Percentiles rank a stretch among this genome's conserved stretches.
phyloP scores from a whole-genome alignment of 1,140 invertebrate genomes.

The Philaenus spumarius region DNA sequence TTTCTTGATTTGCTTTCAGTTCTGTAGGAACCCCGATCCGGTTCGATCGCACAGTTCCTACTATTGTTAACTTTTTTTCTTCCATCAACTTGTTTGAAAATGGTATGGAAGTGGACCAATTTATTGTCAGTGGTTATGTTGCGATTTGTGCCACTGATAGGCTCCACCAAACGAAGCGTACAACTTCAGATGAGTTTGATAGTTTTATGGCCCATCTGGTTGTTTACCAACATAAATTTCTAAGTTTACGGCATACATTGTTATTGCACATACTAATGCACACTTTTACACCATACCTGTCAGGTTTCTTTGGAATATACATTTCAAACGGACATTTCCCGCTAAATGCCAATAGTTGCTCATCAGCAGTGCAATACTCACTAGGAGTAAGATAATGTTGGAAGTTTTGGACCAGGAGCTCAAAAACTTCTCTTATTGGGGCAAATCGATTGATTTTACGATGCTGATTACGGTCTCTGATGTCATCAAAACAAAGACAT shows the following conservation, averaged over 20 bases:
- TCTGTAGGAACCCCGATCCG: constrained; percentile 24
- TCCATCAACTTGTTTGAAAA: constrained; percentile 21
- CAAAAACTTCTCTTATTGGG: constrained; percentile 34
- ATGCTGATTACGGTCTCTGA: constrained; percentile 28
- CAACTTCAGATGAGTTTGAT: constrained; percentile 30
- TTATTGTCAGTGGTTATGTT: constrained; percentile 36
- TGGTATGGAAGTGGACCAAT: constrained; percentile 32
- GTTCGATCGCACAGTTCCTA: constrained; percentile 32
- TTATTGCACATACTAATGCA: constrained; percentile 10
- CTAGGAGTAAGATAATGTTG: constrained; percentile 27
- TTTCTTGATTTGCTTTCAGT: constrained; percentile 18
- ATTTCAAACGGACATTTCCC: constrained; percentile 33
- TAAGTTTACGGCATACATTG: constrained; percentile 8
- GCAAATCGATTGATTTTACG: constrained; percentile 34
- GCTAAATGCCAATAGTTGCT: constrained; percentile 37
- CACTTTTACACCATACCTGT: constrained; percentile 1
- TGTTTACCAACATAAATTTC: constrained; percentile 27
- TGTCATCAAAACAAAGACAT: constrained; percentile 35
- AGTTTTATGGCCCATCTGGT: constrained; percentile 34
- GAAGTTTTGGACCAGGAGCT: constrained; percentile 24
- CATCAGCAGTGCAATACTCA: constrained; percentile 37
- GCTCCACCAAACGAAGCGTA: constrained; percentile 36
- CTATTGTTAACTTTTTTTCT: constrained; percentile 28
- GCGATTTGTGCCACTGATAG: constrained; percentile 32
- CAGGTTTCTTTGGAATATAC: constrained; percentile 31